phyloP scores from a whole-genome alignment of 2,797 vertebrate species.

The Simalia tracyae region DNA sequence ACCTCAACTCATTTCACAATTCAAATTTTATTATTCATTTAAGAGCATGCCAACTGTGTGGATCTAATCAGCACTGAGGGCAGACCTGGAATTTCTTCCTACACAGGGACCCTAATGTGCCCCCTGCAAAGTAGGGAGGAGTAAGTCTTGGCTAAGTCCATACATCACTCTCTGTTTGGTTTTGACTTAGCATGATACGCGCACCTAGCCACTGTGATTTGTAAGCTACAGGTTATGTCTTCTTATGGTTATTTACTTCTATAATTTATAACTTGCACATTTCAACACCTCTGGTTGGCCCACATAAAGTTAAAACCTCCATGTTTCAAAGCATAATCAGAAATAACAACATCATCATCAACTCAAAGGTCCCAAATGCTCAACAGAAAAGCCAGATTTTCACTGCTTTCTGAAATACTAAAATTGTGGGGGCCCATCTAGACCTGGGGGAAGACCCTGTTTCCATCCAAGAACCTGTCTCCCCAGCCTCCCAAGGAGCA shows the following conservation, averaged over 20 bases:
- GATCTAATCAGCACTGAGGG: not conserved
- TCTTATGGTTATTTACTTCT: not conserved
- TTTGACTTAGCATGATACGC: not conserved
- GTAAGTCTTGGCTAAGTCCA: no score
- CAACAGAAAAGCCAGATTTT: not conserved
- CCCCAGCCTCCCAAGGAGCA: not conserved
- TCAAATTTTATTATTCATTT: not conserved
- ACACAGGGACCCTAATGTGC: not conserved
- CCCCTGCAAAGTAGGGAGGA: not conserved
- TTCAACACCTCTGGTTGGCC: not conserved
- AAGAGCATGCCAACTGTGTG: not conserved
- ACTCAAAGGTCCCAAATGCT: not conserved
- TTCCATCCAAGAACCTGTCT: not conserved
- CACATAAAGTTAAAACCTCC: not conserved
- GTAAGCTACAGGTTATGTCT: not conserved
- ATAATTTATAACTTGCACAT: not conserved
- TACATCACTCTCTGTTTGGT: not conserved
- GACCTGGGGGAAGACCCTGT: not conserved
- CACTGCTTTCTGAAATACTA: not conserved
- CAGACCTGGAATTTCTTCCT: not conserved
- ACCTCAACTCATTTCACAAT: not conserved
- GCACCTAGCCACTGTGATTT: not conserved
- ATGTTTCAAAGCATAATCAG: not conserved
- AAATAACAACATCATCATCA: not conserved
- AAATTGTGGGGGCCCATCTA: no score